Evolutionary conservation across 1,140 invertebrate genomes (phyloP).

Genomic region (Drosophila ercepeae): DNA sequence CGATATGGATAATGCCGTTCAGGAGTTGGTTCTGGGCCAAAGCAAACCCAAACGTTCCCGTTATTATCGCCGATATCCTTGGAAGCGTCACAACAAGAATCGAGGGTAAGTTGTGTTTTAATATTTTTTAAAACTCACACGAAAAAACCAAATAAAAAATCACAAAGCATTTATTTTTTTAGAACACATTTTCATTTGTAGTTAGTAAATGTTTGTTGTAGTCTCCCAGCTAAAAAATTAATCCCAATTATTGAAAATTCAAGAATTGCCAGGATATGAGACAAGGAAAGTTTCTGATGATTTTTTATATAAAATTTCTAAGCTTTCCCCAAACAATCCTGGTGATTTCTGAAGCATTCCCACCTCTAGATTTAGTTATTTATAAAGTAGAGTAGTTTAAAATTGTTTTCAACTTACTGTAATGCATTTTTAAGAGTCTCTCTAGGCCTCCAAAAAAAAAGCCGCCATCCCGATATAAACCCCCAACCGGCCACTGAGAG

Average conservation of each 20-base stretch:
- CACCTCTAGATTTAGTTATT: conserved; percentile 12
- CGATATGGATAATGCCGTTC: conserved; percentile 49
- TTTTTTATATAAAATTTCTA: neutral
- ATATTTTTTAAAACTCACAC: neutral
- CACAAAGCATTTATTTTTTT: conserved; percentile 4
- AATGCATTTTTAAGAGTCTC: conserved; percentile 62
- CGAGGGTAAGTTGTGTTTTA: conserved; percentile 62
- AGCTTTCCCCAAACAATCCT: neutral
- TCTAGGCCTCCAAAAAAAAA: conserved; percentile 41
- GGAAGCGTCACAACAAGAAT: conserved; percentile 85
- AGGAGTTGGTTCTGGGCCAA: conserved; percentile 37
- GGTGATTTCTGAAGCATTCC: conserved; percentile 9
- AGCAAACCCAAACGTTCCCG: conserved; percentile 84
- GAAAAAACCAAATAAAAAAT: neutral
- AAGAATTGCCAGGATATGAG: conserved; percentile 2
- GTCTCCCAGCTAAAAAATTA: conserved; percentile 7
- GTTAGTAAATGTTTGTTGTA: conserved; percentile 38
- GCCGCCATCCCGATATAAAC: conserved; percentile 22
- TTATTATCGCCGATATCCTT: conserved; percentile 86
- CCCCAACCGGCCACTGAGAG: conserved; percentile 27
- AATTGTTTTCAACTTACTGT: conserved; percentile 39
- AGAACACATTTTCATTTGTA: conserved; percentile 61
- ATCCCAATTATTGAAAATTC: conserved; percentile 7
- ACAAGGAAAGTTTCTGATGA: no score
- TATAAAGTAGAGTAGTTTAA: neutral